Evolutionary conservation across 1,140 invertebrate species (phyloP).

Genomic region (Cyclargus thomasi): DNA sequence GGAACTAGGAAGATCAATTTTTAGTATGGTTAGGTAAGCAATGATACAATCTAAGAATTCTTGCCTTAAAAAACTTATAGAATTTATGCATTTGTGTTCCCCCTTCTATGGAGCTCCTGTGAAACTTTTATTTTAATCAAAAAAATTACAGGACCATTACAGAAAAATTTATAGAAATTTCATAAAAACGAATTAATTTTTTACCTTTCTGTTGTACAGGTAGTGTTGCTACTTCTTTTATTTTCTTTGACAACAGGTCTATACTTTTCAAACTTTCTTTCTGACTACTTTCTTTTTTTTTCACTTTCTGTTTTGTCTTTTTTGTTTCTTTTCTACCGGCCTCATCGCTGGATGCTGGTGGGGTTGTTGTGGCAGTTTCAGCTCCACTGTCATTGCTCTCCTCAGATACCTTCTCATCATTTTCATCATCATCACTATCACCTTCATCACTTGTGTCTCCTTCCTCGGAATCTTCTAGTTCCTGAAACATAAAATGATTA

Average conservation of each 20-base stretch:
- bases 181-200: too few relatives aligned
- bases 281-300: constrained; percentile 27
- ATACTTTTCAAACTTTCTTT: constrained; percentile 32
- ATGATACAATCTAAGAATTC: too few relatives aligned
- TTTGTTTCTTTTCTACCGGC: constrained; percentile 19
- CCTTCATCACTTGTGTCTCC: constrained; percentile 34
- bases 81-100: too few relatives aligned
- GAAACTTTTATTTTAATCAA: too few relatives aligned
- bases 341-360: constrained; percentile 31
- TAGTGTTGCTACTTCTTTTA: constrained; percentile 40
- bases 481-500: too few relatives aligned
- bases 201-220: constrained; percentile 58
- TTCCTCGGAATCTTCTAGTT: constrained; percentile 50
- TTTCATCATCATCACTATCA: constrained; percentile 31
- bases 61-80: too few relatives aligned
- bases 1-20: too few relatives aligned
- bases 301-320: constrained; percentile 22
- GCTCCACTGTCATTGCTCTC: constrained; percentile 38
- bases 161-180: too few relatives aligned
- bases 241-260: constrained; percentile 43
- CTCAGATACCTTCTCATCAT: constrained; percentile 26
- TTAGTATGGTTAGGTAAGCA: too few relatives aligned
- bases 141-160: too few relatives aligned
- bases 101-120: too few relatives aligned
- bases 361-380: constrained; percentile 31